A percentile compares a stretch with the other conserved stretches of the same genome.
phyloP scores from a whole-genome alignment of 2,888 invertebrate genomes.

The Amblyjoppa proteus region DNA sequence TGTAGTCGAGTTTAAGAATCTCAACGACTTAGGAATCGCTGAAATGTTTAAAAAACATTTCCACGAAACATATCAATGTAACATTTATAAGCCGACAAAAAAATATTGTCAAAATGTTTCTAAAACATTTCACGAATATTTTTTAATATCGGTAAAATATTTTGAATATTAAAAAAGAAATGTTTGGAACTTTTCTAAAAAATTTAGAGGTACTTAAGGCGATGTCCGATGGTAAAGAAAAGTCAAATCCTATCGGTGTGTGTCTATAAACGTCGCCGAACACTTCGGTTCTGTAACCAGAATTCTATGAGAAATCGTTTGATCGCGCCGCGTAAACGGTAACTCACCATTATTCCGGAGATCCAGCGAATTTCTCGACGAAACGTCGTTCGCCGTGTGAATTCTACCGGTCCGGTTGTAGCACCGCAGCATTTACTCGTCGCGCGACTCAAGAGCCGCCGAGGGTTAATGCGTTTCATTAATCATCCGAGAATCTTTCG shows the following conservation, averaged over 20 bases:
- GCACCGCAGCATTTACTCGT: not conserved
- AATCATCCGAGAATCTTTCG: conserved; percentile 75
- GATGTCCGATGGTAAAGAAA: no score
- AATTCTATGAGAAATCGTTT: not conserved
- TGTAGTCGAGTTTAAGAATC: no score
- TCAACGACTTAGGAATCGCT: no score
- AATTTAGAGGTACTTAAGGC: not conserved
- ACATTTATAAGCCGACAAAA: no score
- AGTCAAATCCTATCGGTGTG: no score
- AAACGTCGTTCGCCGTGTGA: not conserved
- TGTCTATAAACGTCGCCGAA: no score
- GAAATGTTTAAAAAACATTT: no score
- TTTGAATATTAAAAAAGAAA: not conserved
- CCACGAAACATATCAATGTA: no score
- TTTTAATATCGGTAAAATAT: no score
- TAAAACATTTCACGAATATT: no score
- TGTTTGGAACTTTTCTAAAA: conserved; percentile 3
- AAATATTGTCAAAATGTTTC: no score
- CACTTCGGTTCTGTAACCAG: no score
- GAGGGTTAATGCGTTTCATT: conserved; percentile 80
- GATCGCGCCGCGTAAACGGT: not conserved
- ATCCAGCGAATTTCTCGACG: not conserved
- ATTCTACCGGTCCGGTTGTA: not conserved
- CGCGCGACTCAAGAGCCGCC: conserved; percentile 62
- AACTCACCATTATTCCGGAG: not conserved